Base-by-base conservation (phyloP, 2,113 vertebrate species). In the Lepisosteus oculatus region DNA sequence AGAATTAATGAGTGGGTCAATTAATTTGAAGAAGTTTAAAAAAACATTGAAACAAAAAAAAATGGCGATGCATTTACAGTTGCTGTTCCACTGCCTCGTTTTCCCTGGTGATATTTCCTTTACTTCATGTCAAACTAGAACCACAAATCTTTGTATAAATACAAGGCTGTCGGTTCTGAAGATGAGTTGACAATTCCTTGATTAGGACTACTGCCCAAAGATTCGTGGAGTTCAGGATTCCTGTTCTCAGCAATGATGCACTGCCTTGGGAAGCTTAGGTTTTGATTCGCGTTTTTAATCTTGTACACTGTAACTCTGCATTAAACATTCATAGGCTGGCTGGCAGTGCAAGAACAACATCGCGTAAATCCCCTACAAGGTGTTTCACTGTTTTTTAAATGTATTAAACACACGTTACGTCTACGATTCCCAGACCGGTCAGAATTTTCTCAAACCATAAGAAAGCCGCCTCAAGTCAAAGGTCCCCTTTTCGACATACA, bases 171-270 rank as follows among this genome's bases (percentile, higher is more conserved):
- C 14, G 44, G 66, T 55, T 51, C 47, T 5, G 78, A 77, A 79
- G 78, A 85, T 80, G 81, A 78, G 82, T 78, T 80, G 84, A 74
- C 81, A 72, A 76, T 84, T 87, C 84, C 77, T 76, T 81, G 69
- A 54, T 54, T 76, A 76, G 80, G 83, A 87, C 85, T 85, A 86
- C 78, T 89, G 87, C 89, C 88, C 85, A 90, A 81, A 92, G 86
- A 79, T 79, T 59, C 59, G 62, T 78, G 65, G 77, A 64, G 68
- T 80, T 82, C 82, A 83, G 83, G 74, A 74, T 77, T 70, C 67
- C 77, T 72, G 62, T 77, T 61, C 75, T 71, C 6, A 7, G 67
- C 75, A 76, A 84, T 65, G 68, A 84, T 81, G 81, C 81, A 81
- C 70, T 79, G 83, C 71, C 51, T 55, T 66, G 55, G 69, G 69